Evolutionary conservation across 1,140 invertebrate genomes (phyloP).

Genomic region (Drosophila littoralis): DNA sequence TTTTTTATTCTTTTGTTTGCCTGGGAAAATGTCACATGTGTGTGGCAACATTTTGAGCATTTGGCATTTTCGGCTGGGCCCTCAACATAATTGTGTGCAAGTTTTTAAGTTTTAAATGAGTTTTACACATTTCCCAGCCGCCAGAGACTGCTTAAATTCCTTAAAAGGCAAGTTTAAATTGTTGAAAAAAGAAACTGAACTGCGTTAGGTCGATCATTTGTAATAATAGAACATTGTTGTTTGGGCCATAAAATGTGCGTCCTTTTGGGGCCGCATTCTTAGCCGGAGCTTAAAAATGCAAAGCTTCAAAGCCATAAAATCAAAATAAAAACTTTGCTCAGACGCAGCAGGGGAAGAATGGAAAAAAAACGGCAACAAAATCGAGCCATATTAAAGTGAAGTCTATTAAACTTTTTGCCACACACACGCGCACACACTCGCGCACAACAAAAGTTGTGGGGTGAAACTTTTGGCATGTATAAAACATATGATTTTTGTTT

Average conservation of each 20-base stretch:
- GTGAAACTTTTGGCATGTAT: slow-evolving; percentile 69
- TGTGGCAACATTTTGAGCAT: slow-evolving; percentile 37
- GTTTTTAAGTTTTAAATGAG: slow-evolving; percentile 50
- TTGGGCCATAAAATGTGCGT: slow-evolving; percentile 28
- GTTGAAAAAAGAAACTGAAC: background rate
- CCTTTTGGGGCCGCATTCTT: slow-evolving; percentile 37
- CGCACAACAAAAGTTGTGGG: slow-evolving; percentile 31
- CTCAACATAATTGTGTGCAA: slow-evolving; percentile 40
- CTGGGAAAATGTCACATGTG: slow-evolving; percentile 66
- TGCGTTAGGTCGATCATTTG: slow-evolving; percentile 13
- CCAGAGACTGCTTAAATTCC: slow-evolving; percentile 7
- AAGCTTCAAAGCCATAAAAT: slow-evolving; percentile 71
- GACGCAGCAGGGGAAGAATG: background rate
- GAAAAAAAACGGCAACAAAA: slow-evolving; percentile 14
- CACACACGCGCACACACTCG: slow-evolving; percentile 6
- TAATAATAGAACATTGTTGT: slow-evolving; percentile 21
- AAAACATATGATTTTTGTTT: slow-evolving; percentile 81
- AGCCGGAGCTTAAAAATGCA: slow-evolving; percentile 38
- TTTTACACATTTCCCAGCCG: slow-evolving; percentile 9
- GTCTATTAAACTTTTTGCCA: slow-evolving; percentile 73
- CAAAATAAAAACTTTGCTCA: slow-evolving; percentile 69
- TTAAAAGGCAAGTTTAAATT: background rate
- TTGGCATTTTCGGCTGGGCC: slow-evolving; percentile 30
- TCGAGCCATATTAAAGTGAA: slow-evolving; percentile 66
- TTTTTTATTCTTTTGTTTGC: background rate